phyloP scores from a whole-genome alignment of 2,888 invertebrate genomes.

The Trachelus iudaicus region DNA sequence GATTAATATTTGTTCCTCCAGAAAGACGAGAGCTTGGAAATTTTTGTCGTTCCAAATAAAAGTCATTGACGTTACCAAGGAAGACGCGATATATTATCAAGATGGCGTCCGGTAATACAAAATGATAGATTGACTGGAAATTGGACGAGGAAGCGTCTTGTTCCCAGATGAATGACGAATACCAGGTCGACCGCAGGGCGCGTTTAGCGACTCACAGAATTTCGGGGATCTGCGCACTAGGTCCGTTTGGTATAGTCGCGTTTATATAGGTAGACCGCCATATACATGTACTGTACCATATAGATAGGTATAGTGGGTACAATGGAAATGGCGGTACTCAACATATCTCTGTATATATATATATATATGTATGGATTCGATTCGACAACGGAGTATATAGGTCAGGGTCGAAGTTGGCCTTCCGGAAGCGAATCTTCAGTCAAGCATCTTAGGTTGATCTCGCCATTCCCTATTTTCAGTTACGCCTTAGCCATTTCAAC shows the following conservation, averaged over 20 bases:
- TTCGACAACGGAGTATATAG: neutral
- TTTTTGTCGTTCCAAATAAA: neutral
- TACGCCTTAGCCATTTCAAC: neutral
- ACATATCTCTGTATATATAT: neutral
- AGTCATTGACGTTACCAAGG: neutral
- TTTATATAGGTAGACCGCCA: neutral
- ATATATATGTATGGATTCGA: neutral
- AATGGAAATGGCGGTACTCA: neutral
- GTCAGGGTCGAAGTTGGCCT: neutral
- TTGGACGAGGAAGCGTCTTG: neutral
- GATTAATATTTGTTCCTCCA: neutral
- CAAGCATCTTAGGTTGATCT: neutral
- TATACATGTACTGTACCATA: neutral
- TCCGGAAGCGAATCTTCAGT: neutral
- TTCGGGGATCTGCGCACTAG: neutral
- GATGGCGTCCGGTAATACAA: neutral
- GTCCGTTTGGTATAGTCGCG: neutral
- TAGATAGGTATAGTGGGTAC: neutral
- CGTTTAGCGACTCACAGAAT: neutral
- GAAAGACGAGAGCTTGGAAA: neutral
- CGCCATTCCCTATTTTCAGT: neutral
- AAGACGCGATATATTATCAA: neutral
- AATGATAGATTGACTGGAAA: neutral
- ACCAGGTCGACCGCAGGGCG: neutral
- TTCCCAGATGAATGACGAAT: neutral